phyloP scores from a whole-genome alignment of 2,113 vertebrate genomes.

The Aplodontia rufa region DNA sequence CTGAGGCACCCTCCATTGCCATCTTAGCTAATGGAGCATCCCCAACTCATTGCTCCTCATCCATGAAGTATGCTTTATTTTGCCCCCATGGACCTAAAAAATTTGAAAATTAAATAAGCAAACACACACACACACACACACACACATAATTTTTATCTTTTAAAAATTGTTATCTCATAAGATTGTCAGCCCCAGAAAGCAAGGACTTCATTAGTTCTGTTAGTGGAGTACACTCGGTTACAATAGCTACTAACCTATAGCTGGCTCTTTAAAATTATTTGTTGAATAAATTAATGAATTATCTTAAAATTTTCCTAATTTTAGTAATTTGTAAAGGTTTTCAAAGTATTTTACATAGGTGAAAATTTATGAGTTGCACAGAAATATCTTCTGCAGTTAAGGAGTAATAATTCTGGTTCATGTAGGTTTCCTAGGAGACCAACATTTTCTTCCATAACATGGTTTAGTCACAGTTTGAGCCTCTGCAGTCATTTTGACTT shows the following conservation, averaged over 20 bases:
- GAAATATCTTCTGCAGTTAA: neutral
- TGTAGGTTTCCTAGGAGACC: slow-evolving; percentile 42
- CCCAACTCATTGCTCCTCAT: neutral
- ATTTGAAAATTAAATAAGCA: no score
- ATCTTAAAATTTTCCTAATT: neutral
- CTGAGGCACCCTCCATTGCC: neutral
- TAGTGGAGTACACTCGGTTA: neutral
- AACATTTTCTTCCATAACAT: neutral
- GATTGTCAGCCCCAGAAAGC: neutral
- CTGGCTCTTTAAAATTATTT: neutral
- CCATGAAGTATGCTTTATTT: neutral
- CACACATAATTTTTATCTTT: no score
- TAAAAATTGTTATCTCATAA: neutral
- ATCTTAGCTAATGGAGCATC: neutral
- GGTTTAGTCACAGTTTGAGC: slow-evolving; percentile 17
- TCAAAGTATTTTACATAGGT: neutral
- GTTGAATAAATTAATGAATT: neutral
- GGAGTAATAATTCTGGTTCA: neutral
- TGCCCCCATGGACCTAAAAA: neutral
- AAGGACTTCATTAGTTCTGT: neutral
- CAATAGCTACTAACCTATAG: neutral
- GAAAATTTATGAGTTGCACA: neutral
- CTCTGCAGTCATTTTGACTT: slow-evolving; percentile 45
- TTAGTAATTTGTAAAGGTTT: neutral
- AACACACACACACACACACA: no score